Conservation (phyloP, 2,113 vertebrate genomes). For the Gopherus flavomarginatus region DNA sequence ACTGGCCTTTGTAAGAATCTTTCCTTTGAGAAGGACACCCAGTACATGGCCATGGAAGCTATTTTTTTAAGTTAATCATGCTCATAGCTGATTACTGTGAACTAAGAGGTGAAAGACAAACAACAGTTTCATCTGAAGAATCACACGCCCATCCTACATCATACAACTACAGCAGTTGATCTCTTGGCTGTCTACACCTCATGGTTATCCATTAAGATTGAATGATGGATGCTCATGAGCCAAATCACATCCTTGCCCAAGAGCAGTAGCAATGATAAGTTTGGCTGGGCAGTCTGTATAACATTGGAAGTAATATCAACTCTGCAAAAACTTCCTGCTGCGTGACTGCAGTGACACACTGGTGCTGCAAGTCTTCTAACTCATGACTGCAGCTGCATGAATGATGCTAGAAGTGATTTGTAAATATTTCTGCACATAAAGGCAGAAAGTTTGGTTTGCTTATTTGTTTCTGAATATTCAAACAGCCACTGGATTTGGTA, state of each 20-base stretch:
- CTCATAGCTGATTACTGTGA: background rate
- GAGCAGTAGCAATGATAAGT: background rate
- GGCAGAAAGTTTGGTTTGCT: background rate
- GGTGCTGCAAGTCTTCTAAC: background rate
- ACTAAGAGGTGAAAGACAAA: background rate
- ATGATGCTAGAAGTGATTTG: background rate
- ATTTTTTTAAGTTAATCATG: background rate
- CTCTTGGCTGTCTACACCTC: background rate
- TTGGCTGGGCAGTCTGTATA: slow-evolving; percentile 7
- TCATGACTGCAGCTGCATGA: background rate
- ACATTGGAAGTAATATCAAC: background rate
- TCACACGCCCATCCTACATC: background rate
- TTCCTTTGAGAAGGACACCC: background rate
- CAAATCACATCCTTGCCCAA: slow-evolving; percentile 34
- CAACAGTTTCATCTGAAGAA: background rate
- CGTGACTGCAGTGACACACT: slow-evolving; percentile 2
- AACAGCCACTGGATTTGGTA: background rate
- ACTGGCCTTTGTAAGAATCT: background rate
- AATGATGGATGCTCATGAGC: background rate
- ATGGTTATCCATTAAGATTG: background rate
- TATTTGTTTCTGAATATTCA: background rate
- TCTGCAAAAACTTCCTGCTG: background rate
- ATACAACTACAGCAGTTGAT: background rate
- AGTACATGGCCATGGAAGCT: background rate
- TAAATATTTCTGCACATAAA: background rate